These are phyloP conservation scores for Hipparchia sbordonii DNA, from an alignment of 2,888 invertebrate genomes.

Conservation along the genomic window DNA sequence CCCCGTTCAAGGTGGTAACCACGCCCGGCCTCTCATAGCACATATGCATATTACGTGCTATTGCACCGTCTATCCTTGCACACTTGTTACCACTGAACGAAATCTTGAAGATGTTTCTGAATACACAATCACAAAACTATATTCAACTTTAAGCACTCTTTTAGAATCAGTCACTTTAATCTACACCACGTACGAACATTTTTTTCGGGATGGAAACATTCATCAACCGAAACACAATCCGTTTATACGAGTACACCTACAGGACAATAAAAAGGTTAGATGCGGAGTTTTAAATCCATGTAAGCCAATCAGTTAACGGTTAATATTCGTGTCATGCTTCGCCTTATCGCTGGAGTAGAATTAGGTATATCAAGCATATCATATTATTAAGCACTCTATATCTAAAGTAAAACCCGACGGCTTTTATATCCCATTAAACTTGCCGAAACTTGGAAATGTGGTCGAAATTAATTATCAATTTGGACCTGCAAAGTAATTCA, in stretches of 20 bases:
- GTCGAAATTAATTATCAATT: conserved; percentile 28
- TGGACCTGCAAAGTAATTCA: conserved; percentile 38
- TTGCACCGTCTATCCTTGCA: conserved; percentile 58
- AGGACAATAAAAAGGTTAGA: conserved; percentile 59
- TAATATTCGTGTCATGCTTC: conserved; percentile 44
- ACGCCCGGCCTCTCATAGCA: conserved; percentile 77
- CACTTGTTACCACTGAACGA: conserved; percentile 55
- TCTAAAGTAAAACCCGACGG: conserved; percentile 23
- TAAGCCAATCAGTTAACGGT: conserved; percentile 39
- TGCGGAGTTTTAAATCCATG: conserved; percentile 41
- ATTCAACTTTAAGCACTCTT: conserved; percentile 41
- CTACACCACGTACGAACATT: conserved; percentile 77
- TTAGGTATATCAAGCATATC: background rate
- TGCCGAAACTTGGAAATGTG: conserved; percentile 29
- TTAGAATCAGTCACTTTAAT: conserved; percentile 50
- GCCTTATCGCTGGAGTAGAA: conserved; percentile 46
- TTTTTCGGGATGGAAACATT: conserved; percentile 48
- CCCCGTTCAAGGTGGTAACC: conserved; percentile 76
- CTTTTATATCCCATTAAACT: conserved; percentile 28
- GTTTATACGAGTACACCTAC: conserved; percentile 37
- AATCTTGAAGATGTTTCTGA: conserved; percentile 48
- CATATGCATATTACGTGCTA: conserved; percentile 66
- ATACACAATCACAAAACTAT: conserved; percentile 44
- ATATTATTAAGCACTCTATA: conserved; percentile 38
- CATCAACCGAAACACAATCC: conserved; percentile 49